These are phyloP conservation scores for Florisuga fusca DNA, from an alignment of 2,797 vertebrate species.

Conservation along the genomic window DNA sequence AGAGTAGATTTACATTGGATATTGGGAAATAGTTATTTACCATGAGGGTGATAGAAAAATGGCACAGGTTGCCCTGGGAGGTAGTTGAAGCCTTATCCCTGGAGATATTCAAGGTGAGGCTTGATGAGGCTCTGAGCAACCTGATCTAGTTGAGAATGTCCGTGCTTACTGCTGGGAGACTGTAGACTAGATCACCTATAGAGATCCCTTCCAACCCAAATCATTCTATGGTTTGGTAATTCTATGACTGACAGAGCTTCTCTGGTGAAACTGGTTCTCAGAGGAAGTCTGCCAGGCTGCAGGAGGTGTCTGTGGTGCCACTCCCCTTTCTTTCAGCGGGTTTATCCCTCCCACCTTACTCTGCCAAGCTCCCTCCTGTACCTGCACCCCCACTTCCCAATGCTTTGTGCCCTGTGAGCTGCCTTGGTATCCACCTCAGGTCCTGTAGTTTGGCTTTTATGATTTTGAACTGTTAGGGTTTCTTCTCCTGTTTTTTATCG, in stretches of 20 bases:
- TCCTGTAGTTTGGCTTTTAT: not conserved
- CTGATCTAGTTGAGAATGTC: too few relatives aligned
- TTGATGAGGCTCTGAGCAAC: too few relatives aligned
- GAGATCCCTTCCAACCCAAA: too few relatives aligned
- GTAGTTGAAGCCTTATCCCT: too few relatives aligned
- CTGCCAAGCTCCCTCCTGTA: not conserved
- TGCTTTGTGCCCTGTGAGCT: not conserved
- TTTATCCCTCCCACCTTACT: not conserved
- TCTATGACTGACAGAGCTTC: rapidly evolving
- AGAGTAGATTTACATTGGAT: too few relatives aligned
- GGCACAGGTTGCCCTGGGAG: too few relatives aligned
- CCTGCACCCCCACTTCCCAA: rapidly evolving
- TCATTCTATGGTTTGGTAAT: too few relatives aligned
- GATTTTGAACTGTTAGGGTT: not conserved
- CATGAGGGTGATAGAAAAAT: too few relatives aligned
- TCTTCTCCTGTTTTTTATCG: not conserved
- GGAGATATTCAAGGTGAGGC: too few relatives aligned
- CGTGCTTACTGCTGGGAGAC: too few relatives aligned
- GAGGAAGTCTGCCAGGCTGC: not conserved
- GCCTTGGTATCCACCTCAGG: rapidly evolving
- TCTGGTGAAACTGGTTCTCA: not conserved
- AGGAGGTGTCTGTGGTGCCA: not conserved
- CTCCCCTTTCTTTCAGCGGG: not conserved
- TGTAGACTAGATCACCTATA: too few relatives aligned
- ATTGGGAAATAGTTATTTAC: too few relatives aligned